Evolutionary conservation across 1,140 invertebrate genomes (phyloP), one percentile per base, ranked within the genome.

Genomic region (Copidosoma floridanum): DNA sequence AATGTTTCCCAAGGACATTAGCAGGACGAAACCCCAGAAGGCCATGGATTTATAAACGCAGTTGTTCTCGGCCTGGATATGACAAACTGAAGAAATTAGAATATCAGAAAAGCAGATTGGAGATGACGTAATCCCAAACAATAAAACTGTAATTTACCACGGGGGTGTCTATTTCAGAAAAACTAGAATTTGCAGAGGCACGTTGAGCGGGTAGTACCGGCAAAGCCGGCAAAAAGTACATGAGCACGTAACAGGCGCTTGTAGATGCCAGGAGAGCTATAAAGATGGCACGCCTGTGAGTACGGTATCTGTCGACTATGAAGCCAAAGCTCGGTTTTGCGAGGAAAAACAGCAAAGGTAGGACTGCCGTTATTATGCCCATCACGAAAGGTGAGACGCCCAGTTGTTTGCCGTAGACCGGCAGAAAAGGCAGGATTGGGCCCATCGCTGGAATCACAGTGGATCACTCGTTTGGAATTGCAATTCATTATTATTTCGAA

Each of bases 291-390:
- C 90, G 91, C 58, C 89, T 83, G 43, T 71, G 84, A 66, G 71
- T 65, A 73, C 85, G 73, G 65, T 85, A 86, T 64, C 85, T 81
- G 66, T 92, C 90, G 0, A 87, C 85, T 0, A 91, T 57, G 35
- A 88, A 84, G 7, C 90, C 90, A 68, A 91, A 87, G 2, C 82
- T 57, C 1, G 89, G 89, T 74, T 92, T 91, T 0, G 88, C 85
- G 0, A 89, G 67, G 1, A 90, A 82, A 81, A 88, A 90, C 12
- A 89, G 69, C 14, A 91, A 77, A 0, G 90, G 89, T 54, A 91
- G 67, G 1, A 89, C 74, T 0, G 86, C 86, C 0, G 84, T 89
- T 46, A 91, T 84, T 16, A 82, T 82, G 3, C 89, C 90, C 86
- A 91, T 90, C 0, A 86, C 81, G 2, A 85, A 74, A 0, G 88